Evolutionary conservation across 2,888 invertebrate species (phyloP).

Genomic region (Drosophila differens): DNA sequence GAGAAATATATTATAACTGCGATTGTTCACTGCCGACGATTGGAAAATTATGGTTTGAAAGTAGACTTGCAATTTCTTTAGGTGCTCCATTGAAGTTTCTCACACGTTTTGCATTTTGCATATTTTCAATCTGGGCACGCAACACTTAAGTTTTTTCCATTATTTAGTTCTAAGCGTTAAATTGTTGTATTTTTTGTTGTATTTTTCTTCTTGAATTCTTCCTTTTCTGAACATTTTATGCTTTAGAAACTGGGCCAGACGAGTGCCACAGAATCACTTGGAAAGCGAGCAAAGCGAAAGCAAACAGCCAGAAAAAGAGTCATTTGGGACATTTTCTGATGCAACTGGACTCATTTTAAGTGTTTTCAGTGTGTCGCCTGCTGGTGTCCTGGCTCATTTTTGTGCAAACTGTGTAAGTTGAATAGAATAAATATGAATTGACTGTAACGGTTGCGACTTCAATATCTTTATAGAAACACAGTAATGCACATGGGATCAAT

Average conservation of each 20-base stretch:
- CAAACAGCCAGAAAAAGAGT: constrained; percentile 27
- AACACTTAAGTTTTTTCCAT: not conserved
- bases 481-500: constrained; percentile 42
- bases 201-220: not conserved
- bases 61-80: not conserved
- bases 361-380: constrained; percentile 11
- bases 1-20: not conserved
- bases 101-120: not conserved
- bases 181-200: not conserved
- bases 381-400: constrained; percentile 26
- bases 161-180: not conserved
- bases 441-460: constrained; percentile 23
- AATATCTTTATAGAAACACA: constrained; percentile 15
- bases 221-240: not conserved
- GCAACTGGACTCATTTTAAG: constrained; percentile 33
- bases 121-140: not conserved
- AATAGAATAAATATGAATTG: constrained; percentile 56
- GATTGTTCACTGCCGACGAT: not conserved
- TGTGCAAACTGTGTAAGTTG: constrained; percentile 39
- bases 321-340: constrained; percentile 36
- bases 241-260: constrained; percentile 13
- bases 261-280: constrained; percentile 14
- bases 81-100: not conserved
- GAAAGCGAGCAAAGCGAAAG: constrained; percentile 5
- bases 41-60: not conserved